Base-by-base conservation (phyloP, 2,797 vertebrate species). In the Micrastur ruficollis region DNA sequence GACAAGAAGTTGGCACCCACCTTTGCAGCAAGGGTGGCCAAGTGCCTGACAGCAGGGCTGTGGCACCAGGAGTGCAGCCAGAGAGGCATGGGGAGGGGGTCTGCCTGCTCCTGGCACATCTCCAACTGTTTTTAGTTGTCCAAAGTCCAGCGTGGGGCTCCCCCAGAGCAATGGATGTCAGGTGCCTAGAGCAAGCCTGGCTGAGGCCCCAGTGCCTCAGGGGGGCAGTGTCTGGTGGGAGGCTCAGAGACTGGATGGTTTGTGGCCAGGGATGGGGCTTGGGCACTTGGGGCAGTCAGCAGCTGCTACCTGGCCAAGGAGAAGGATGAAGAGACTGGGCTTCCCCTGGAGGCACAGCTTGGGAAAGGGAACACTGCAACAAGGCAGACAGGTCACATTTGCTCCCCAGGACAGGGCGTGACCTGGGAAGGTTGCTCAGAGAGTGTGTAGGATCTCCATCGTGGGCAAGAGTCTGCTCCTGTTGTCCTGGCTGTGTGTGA, bases 281-380 rank as follows among this genome's bases (percentile, higher is more conserved):
- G 56, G 46, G 26, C 50, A 65, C 7, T 5, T 34, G 21, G 8
- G 22, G 9, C 50, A 90, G 74, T 62, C 26, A 90, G 22, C 8
- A 36, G 32, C 36, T 76, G 22, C n/a, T 56, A 5, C 21, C 3
- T 8, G 31, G 9, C 4, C 4, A 2, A 70, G 22, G 9, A 81
- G 14, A 32, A 76, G 11, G 15, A 49, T 52, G 66, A 38, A 8
- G 6, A 14, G 18, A 12, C 36, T 25, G 20, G 19, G 8, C 18
- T 61, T 65, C 11, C 26, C 1, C 0, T 0, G 5, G 20, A 17
- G 26, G 42, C 31, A 32, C 2, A 21, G 7, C 22, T 2, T 40
- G 34, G 9, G 16, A 16, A 32, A 49, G 21, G 27, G 21, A 8
- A 38, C 36, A 44, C 4, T 29, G 32, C 26, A 70, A 4, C 26